phyloP scores from a whole-genome alignment of 2,797 vertebrate genomes.

The Apogon hyalosoma region DNA sequence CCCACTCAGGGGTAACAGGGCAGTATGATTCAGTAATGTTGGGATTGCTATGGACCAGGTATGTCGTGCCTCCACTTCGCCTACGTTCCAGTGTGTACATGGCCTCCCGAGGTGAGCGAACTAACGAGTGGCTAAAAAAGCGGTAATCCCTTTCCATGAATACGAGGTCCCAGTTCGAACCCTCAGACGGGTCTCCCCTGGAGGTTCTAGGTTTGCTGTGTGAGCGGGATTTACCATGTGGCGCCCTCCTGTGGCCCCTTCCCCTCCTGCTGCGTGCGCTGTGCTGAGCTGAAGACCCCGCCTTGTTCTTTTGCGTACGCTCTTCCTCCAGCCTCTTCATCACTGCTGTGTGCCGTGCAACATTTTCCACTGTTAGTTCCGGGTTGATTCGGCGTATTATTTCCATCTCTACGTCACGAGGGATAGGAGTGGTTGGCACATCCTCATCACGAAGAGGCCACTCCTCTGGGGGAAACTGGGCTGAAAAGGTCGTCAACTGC shows the following conservation, averaged over 20 bases:
- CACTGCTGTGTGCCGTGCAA: constrained; percentile 96
- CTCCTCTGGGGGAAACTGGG: constrained; percentile 98
- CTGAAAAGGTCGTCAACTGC: constrained; percentile 96
- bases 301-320: constrained; percentile 94
- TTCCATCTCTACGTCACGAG: constrained; percentile 98
- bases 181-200: constrained; percentile 95
- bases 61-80: constrained; percentile 87
- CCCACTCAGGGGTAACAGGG: constrained; percentile 98
- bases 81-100: constrained; percentile 96
- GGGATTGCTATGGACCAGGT: constrained; percentile 94
- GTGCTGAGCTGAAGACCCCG: constrained; percentile 93
- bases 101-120: constrained; percentile 93
- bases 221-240: constrained; percentile 95
- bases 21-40: constrained; percentile 95
- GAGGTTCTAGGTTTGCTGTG: constrained; percentile 97
- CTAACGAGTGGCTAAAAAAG: constrained; percentile 94
- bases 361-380: constrained; percentile 98
- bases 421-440: constrained; percentile 91
- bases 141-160: constrained; percentile 93
- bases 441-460: constrained; percentile 98
- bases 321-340: constrained; percentile 99
- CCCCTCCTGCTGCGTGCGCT: constrained; percentile 95
- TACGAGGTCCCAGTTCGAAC: constrained; percentile 92
- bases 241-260: constrained; percentile 92
- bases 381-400: constrained; percentile 99